A percentile compares a stretch with the other conserved stretches of the same genome.
Evolutionary conservation across 2,797 vertebrate genomes (phyloP).

Genomic region (Rhynchonycteris naso): DNA sequence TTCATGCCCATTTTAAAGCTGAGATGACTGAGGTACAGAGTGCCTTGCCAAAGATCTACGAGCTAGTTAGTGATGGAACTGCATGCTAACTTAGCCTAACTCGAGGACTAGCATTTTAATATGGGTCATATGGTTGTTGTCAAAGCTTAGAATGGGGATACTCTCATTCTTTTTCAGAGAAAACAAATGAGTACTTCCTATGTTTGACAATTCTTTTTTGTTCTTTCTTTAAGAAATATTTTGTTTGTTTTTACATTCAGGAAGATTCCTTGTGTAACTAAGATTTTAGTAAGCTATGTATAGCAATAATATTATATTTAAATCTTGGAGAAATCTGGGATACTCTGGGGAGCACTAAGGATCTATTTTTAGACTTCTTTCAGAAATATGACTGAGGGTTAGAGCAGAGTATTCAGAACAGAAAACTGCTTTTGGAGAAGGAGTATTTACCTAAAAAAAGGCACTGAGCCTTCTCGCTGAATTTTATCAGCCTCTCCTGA

Average conservation of each 20-base stretch:
- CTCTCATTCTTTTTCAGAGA: slow-evolving; percentile 16
- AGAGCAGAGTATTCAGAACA: slow-evolving; percentile 16
- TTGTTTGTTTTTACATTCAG: slow-evolving; percentile 23
- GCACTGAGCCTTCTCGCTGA: neutral
- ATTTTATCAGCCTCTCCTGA: neutral
- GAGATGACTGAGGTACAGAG: neutral
- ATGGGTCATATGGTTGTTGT: neutral
- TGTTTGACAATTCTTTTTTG: neutral
- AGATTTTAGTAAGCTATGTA: neutral
- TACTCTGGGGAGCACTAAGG: neutral
- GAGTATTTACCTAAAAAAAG: neutral
- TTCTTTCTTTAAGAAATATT: slow-evolving; percentile 47
- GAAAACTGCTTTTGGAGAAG: slow-evolving; percentile 33
- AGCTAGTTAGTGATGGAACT: neutral
- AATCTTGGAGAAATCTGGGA: slow-evolving; percentile 19
- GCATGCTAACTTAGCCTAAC: neutral
- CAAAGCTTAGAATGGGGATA: neutral
- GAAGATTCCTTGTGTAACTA: slow-evolving; percentile 7
- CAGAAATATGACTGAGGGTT: slow-evolving; percentile 29
- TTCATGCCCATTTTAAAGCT: neutral
- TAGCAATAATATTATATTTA: neutral
- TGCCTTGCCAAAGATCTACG: neutral
- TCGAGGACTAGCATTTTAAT: neutral
- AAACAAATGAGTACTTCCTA: neutral
- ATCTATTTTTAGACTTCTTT: slow-evolving; percentile 54